Conservation (phyloP, 2,888 invertebrate genomes). For the Drosophila fulvimacula region DNA sequence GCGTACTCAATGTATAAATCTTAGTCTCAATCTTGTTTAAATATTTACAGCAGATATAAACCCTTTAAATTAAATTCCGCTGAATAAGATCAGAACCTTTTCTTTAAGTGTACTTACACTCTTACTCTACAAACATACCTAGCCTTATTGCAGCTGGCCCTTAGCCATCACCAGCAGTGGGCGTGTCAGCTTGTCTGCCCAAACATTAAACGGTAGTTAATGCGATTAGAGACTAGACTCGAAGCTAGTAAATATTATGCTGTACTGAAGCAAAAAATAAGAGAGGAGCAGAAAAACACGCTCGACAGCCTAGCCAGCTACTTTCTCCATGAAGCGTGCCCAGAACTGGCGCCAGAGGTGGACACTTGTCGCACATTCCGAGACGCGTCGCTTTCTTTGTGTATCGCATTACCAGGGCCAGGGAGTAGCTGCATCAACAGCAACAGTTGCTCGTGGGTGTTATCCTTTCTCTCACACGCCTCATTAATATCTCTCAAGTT, state of each 20-base stretch:
- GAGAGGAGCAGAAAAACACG: not conserved
- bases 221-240: constrained; percentile 55
- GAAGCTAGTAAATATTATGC: constrained; percentile 61
- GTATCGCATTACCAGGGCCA: constrained; percentile 57
- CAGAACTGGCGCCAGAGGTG: constrained; percentile 73
- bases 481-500: constrained; percentile 74
- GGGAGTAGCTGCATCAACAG: constrained; percentile 25
- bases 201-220: constrained; percentile 80
- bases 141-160: constrained; percentile 15
- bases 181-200: constrained; percentile 50
- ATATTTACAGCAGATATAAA: not conserved
- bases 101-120: not conserved
- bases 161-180: constrained; percentile 6
- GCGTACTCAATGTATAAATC: too few species aligned
- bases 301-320: constrained; percentile 28
- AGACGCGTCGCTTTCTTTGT: constrained; percentile 70
- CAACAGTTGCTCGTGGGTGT: constrained; percentile 35
- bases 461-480: constrained; percentile 56
- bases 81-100: not conserved
- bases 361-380: constrained; percentile 77
- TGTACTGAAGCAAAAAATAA: not conserved
- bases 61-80: not conserved
- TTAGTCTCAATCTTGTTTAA: too few species aligned
- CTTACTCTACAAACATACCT: not conserved
- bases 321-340: constrained; percentile 63